Base-by-base conservation (phyloP, 2,113 vertebrate genomes). In the Pituophis catenifer region DNA sequence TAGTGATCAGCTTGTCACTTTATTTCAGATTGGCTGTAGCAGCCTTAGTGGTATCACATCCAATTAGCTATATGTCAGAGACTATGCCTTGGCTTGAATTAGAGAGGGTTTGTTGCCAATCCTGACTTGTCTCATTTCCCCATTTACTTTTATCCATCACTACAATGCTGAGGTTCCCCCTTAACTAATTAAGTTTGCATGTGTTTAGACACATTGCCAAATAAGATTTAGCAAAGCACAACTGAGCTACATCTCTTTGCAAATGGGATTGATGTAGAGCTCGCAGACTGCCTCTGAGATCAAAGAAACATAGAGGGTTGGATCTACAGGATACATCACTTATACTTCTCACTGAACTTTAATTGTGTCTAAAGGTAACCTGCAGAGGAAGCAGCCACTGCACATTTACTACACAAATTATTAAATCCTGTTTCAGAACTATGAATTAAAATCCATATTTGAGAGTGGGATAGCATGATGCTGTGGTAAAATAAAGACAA, bases 171-270 rank as follows among this genome's bases (percentile, higher is more conserved):
- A 95, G 94, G 96, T 96, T 97, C 94, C 96, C 97, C 97, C 97
- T 97, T 97, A 98, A 96, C 97, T 98, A 98, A 98, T 98, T 97
- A 98, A 98, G 97, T 98, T 97, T 98, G 97, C 94, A 55, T 98
- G 97, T 97, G 97, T 98, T 98, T 98, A 97, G 98, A 98, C 98
- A 98, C 96, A 96, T 97, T 98, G 98, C 98, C 98, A 98, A 98
- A 98, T 98, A 97, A 97, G 96, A 97, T 97, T 98, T 98, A 98
- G 97, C 97, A 98, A 97, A 98, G 97, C 97, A 97, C 97, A 98
- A 98, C 98, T 94, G 97, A 98, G 96, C 97, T 97, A 97, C 95
- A 96, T 98, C 97, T 98, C 97, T 98, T 97, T 98, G 95, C 96
- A 96, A 97, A 97, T 95, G 95, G 95, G 90, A 92, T 95, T 97